Percentiles rank a stretch among this genome's conserved stretches.
These are phyloP conservation scores for Scolopax rusticola DNA, from an alignment of 2,797 vertebrate species.

Conservation along the genomic window DNA sequence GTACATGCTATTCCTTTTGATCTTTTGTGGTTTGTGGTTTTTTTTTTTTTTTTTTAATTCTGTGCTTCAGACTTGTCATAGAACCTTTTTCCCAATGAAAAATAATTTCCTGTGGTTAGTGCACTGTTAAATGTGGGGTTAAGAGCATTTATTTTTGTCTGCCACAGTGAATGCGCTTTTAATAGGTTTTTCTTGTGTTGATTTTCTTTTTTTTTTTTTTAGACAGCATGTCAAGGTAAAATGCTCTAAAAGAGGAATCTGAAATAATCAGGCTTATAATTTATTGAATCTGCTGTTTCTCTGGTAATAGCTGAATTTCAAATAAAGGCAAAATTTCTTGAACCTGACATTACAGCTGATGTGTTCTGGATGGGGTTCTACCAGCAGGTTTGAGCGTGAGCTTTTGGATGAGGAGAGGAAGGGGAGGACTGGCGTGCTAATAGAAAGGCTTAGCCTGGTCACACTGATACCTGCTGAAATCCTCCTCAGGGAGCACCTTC, in stretches of 20 bases:
- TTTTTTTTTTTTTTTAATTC: background rate
- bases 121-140: background rate
- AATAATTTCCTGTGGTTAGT: background rate
- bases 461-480: background rate
- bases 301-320: background rate
- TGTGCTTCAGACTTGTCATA: background rate
- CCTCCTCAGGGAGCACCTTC: background rate
- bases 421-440: accelerated
- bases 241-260: background rate
- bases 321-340: background rate
- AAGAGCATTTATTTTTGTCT: background rate
- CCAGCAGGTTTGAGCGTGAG: background rate
- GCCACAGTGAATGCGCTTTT: background rate
- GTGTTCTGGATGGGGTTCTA: background rate
- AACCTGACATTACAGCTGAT: background rate
- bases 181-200: background rate
- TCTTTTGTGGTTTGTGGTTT: background rate
- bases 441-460: background rate
- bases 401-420: background rate
- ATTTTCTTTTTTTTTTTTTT: background rate
- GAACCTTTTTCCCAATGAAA: background rate
- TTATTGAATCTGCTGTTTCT: background rate
- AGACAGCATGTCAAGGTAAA: background rate
- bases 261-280: background rate
- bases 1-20: background rate